These are phyloP conservation scores for Temnothorax longispinosus DNA, from an alignment of 1,140 invertebrate genomes.

Conservation along the genomic window DNA sequence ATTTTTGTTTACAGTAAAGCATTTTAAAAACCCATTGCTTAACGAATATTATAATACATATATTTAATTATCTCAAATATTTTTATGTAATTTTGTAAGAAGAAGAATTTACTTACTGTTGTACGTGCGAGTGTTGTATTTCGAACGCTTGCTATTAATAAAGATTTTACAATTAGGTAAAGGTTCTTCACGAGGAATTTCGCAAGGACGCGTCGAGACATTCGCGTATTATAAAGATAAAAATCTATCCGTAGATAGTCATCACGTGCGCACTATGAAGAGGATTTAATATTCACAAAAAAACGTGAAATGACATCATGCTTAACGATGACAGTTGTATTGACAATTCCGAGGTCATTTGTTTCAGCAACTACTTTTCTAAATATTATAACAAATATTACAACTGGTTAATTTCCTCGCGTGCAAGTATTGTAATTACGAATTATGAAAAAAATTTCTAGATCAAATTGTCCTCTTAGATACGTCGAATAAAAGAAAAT, in stretches of 20 bases:
- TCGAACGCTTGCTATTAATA: conserved; percentile 9
- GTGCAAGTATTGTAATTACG: background rate
- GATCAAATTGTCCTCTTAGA: background rate
- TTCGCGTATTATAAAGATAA: conserved; percentile 25
- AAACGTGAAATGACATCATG: conserved; percentile 34
- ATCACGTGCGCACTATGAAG: background rate
- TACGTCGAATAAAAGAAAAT: background rate
- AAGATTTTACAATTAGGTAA: conserved; percentile 9
- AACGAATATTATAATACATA: background rate
- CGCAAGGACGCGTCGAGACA: conserved; percentile 37
- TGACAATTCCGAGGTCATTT: conserved; percentile 13
- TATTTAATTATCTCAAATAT: background rate
- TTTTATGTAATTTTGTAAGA: background rate
- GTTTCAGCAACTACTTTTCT: background rate
- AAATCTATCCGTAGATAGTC: conserved; percentile 17
- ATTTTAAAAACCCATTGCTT: background rate
- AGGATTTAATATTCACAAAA: conserved; percentile 13
- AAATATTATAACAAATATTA: background rate
- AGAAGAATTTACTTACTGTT: background rate
- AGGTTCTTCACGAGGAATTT: conserved; percentile 24
- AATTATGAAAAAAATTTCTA: background rate
- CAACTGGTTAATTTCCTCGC: background rate
- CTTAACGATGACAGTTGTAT: background rate
- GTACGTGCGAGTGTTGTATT: background rate
- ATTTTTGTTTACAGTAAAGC: background rate